Conservation (phyloP, 2,888 invertebrate genomes). For the Agriopis aurantiaria region DNA sequence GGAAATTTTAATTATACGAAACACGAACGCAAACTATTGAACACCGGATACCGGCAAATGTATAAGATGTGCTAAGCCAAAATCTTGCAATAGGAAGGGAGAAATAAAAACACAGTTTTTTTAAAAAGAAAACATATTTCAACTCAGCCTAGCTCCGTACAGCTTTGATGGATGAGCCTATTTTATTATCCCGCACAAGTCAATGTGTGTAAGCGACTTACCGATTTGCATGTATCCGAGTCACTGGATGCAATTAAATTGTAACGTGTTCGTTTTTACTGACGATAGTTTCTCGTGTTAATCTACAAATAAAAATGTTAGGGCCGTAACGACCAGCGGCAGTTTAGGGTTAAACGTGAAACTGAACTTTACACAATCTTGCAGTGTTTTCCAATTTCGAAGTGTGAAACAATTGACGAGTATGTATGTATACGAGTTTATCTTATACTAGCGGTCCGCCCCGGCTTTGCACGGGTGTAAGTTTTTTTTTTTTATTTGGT, state of each 20-base stretch:
- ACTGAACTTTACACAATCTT: constrained; percentile 28
- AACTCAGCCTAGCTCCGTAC: no score
- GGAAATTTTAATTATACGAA: no score
- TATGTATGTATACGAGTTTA: not conserved
- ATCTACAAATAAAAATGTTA: constrained; percentile 58
- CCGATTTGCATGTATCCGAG: not conserved
- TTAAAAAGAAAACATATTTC: no score
- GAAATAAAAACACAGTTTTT: no score
- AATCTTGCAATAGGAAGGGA: no score
- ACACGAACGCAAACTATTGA: no score
- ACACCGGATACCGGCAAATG: no score
- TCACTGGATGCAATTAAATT: constrained; percentile 15
- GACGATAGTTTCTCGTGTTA: constrained; percentile 68
- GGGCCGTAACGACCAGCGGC: constrained; percentile 44
- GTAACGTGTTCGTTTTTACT: constrained; percentile 64
- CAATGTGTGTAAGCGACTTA: not conserved
- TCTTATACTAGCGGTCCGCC: no score
- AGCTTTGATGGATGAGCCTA: no score
- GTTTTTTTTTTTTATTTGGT: no score
- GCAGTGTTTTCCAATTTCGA: not conserved
- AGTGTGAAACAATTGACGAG: not conserved
- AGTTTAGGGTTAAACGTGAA: constrained; percentile 43
- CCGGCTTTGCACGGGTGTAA: no score
- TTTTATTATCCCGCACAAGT: not conserved
- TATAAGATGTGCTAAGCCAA: no score